phyloP scores from a whole-genome alignment of 2,888 invertebrate species.

The Drosophila quinaria region DNA sequence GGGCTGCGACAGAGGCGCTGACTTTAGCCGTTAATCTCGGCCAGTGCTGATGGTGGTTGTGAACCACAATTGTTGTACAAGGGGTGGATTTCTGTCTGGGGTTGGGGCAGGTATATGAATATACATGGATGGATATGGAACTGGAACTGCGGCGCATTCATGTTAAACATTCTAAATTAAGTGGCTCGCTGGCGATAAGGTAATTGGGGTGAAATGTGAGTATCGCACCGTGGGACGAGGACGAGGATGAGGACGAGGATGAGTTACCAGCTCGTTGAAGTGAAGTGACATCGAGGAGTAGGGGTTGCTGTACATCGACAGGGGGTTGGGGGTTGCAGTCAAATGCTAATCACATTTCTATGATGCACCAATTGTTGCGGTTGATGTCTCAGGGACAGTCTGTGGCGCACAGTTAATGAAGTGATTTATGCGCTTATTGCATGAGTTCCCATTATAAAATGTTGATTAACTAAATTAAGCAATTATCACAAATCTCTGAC shows the following conservation, averaged over 20 bases:
- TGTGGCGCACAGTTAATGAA: conserved; percentile 51
- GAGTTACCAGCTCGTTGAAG: conserved; percentile 56
- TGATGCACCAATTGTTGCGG: conserved; percentile 27
- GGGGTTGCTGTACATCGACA: background rate
- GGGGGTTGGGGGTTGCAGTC: conserved; percentile 18
- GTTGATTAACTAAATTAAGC: conserved; percentile 75
- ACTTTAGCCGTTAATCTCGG: conserved; percentile 77
- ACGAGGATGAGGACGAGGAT: conserved; percentile 36
- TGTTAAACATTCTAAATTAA: conserved; percentile 84
- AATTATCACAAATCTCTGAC: conserved; percentile 66
- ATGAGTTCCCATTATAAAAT: conserved; percentile 64
- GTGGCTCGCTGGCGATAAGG: conserved; percentile 84
- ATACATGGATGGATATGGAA: conserved; percentile 35
- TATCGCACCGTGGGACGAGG: conserved; percentile 45
- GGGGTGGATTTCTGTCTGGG: conserved; percentile 41
- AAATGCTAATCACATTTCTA: conserved; percentile 64
- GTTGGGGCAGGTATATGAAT: conserved; percentile 28
- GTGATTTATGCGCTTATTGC: conserved; percentile 79
- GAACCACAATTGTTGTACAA: conserved; percentile 49
- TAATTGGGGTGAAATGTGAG: conserved; percentile 85
- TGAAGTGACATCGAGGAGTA: conserved; percentile 11
- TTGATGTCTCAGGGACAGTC: conserved; percentile 33
- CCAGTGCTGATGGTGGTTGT: conserved; percentile 46
- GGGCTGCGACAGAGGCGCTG: conserved; percentile 52
- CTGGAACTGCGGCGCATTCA: conserved; percentile 58